Conservation (phyloP, 2,797 vertebrate species). For the Paguma larvata region DNA sequence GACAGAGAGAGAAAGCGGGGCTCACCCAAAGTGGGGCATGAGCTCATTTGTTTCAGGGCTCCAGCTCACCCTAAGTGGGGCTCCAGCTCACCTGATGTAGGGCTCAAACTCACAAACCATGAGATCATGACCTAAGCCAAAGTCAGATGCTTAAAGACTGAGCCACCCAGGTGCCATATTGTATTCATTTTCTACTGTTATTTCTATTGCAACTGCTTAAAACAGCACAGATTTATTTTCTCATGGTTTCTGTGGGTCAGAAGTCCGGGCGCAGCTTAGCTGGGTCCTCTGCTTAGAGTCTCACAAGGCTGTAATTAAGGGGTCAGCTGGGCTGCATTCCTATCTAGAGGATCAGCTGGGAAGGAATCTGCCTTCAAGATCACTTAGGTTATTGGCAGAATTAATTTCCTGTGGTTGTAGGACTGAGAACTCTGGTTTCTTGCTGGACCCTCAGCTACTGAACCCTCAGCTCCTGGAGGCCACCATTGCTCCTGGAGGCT, state of each 20-base stretch:
- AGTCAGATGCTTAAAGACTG: no score
- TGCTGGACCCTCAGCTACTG: not conserved
- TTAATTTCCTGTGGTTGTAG: constrained; percentile 3
- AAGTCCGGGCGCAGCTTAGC: not conserved
- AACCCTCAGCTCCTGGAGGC: not conserved
- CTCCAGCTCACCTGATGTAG: no score
- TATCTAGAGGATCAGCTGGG: not conserved
- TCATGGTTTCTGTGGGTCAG: constrained; percentile 16
- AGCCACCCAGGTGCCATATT: no score
- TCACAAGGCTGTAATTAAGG: not conserved
- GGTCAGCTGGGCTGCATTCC: not conserved
- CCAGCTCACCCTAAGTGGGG: no score
- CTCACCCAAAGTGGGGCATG: no score
- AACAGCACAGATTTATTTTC: not conserved
- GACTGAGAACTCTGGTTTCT: not conserved
- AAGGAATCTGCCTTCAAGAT: constrained; percentile 13
- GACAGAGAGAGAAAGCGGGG: no score
- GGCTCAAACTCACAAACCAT: no score
- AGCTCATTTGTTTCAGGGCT: no score
- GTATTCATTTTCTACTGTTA: not conserved
- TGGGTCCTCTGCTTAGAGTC: not conserved
- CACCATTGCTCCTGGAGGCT: not conserved
- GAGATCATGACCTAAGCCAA: no score
- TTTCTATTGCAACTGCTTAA: not conserved
- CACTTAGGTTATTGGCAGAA: not conserved